A percentile compares a stretch with the other conserved stretches of the same genome.
phyloP scores from a whole-genome alignment of 2,113 vertebrate genomes.

The Chunga burmeisteri region DNA sequence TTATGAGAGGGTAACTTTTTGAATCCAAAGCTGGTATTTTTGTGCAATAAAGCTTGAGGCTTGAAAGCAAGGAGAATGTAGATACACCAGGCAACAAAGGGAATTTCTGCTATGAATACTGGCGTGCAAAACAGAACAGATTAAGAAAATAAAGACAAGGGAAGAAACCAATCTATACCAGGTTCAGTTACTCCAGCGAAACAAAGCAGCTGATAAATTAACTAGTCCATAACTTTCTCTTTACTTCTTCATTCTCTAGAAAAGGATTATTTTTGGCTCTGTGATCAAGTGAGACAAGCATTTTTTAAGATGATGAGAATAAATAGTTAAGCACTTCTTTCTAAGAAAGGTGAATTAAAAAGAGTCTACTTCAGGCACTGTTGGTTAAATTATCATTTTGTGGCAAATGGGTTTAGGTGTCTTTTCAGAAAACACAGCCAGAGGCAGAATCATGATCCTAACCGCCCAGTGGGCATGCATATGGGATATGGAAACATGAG shows the following conservation, averaged over 20 bases:
- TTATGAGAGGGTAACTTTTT: not conserved
- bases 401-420: not conserved
- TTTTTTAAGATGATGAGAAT: not conserved
- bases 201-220: not conserved
- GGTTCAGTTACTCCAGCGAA: not conserved
- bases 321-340: not conserved
- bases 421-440: constrained; percentile 28
- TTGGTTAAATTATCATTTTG: constrained; percentile 15
- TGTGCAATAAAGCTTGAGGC: not conserved
- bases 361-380: not conserved
- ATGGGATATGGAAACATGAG: constrained; percentile 24
- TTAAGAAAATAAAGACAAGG: not conserved
- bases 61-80: not conserved
- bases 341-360: not conserved
- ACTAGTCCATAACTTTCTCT: not conserved
- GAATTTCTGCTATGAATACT: not conserved
- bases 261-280: not conserved
- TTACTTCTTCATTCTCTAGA: not conserved
- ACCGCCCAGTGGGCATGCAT: constrained; percentile 39
- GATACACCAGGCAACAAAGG: not conserved
- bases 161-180: not conserved
- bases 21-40: not conserved
- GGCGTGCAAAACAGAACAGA: not conserved
- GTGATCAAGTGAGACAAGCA: not conserved
- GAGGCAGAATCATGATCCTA: constrained; percentile 46